Evolutionary conservation across 1,140 invertebrate genomes (phyloP), one percentile per base, ranked within the genome.

Genomic region (Cryptotermes secundus): DNA sequence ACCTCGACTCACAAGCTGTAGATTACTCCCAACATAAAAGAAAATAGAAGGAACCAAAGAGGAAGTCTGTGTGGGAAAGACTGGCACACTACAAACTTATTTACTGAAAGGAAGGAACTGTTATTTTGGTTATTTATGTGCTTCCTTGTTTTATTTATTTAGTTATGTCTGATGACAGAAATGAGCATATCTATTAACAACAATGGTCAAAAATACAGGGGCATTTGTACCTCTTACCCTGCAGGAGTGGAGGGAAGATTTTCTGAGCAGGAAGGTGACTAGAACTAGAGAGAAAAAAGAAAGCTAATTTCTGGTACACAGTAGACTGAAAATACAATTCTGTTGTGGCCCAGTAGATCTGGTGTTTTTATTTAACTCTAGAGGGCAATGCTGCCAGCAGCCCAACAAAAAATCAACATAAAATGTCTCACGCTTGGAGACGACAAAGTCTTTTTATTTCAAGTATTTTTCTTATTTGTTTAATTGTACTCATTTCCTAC

Each of bases 361-460:
- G 59, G 59, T 72, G 59, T 72, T n/a, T 65, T 72, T 72, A 72
- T 72, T 72, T 72, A 72, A n/a, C 26, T 72, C 59, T 72, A 72
- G 59, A 72, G 59, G 59, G 59, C 59, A 72, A 72, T 31, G 59
- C 59, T 72, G 59, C 59, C 59, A 72, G 59, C 59, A 72, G 59
- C 59, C 26, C 59, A 72, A 72, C 59, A 72, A 72, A 72, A 49
- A 72, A 72, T 72, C 14, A 72, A 72, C 59, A 72, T 72, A 72
- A 49, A 72, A n/a, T 59, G 16, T 31, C 59, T 72, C 26, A 2
- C 31, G 0, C 6, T 72, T 26, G 31, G 59, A 72, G 59, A 72
- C 6, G 59, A 72, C 59, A 72, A 72, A 72, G 59, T 72, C 59
- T 72, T 49, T 49, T 72, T 72, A 72, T 72, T 72, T 72, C 59